Percentiles rank a stretch among this genome's conserved stretches.
Evolutionary conservation across 1,140 invertebrate species (phyloP).

Genomic region (Drosophila repleta): DNA sequence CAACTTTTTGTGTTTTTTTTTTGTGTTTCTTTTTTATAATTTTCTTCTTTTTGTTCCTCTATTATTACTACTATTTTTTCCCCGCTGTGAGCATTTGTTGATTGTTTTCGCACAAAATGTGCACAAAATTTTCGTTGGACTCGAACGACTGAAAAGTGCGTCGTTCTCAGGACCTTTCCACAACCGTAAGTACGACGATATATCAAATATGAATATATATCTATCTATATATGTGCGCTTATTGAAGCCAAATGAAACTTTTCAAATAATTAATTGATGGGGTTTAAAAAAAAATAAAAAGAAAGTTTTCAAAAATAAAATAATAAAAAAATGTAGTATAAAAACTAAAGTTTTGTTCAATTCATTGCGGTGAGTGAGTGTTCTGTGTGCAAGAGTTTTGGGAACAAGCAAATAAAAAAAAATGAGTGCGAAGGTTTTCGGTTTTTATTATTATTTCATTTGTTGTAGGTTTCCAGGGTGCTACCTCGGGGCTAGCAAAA

Average conservation of each 20-base stretch:
- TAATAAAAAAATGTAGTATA: no score
- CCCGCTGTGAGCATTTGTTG: conserved; percentile 41
- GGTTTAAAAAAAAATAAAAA: no score
- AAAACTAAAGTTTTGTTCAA: background rate
- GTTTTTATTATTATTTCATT: background rate
- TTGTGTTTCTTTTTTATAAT: background rate
- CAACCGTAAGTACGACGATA: conserved; percentile 30
- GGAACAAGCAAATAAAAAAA: background rate
- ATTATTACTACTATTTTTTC: conserved; percentile 13
- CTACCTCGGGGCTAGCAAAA: background rate
- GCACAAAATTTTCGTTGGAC: conserved; percentile 71
- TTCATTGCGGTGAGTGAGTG: background rate
- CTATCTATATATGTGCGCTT: background rate
- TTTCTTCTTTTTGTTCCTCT: conserved; percentile 16
- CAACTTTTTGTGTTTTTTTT: conserved; percentile 13
- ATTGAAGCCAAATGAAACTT: background rate
- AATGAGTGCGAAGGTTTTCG: background rate
- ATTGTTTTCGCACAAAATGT: conserved; percentile 67
- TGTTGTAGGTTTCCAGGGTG: background rate
- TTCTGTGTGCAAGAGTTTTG: background rate
- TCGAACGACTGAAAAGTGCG: conserved; percentile 76
- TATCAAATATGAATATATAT: background rate
- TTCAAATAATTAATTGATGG: conserved; percentile 2
- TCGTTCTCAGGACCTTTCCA: conserved; percentile 38
- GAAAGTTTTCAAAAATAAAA: background rate